phyloP scores from a whole-genome alignment of 2,797 vertebrate species.

The Acridotheres tristis region DNA sequence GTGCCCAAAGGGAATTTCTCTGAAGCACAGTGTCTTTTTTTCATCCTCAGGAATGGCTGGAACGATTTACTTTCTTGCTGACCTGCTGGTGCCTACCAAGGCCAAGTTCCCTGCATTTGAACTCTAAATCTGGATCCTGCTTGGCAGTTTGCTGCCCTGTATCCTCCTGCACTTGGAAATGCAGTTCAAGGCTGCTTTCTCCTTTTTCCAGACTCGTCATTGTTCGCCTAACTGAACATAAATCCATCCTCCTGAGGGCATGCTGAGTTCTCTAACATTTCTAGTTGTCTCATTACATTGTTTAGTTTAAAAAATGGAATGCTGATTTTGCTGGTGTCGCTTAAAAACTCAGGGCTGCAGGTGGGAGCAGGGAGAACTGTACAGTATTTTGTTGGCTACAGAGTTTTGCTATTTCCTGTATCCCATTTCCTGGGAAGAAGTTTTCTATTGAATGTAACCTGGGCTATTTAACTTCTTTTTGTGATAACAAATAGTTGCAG shows the following conservation, averaged over 20 bases:
- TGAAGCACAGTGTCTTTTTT: not conserved
- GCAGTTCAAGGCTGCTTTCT: not conserved
- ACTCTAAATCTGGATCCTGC: conserved; percentile 73
- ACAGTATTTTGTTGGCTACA: conserved; percentile 29
- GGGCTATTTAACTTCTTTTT: not conserved
- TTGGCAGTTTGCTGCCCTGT: conserved; percentile 16
- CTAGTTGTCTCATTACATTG: not conserved
- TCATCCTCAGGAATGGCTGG: conserved; percentile 91
- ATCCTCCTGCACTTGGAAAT: not conserved
- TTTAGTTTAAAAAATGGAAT: conserved; percentile 12
- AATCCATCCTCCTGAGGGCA: not conserved
- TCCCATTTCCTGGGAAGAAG: not conserved
- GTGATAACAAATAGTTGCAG: not conserved
- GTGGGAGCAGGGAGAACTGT: not conserved
- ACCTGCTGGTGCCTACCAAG: conserved; percentile 88
- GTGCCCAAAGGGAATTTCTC: not conserved
- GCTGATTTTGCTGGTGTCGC: not conserved
- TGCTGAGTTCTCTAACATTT: conserved; percentile 9
- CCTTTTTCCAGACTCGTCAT: not conserved
- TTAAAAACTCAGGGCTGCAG: not conserved
- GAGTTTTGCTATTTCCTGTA: conserved; percentile 39
- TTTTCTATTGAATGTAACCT: conserved; percentile 22
- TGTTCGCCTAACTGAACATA: not conserved
- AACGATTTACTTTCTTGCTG: conserved; percentile 95
- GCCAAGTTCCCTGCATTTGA: conserved; percentile 94